Base-by-base conservation (phyloP, 53 echinoderm and acorn worm species). In the Mesocentrotus franciscanus region DNA sequence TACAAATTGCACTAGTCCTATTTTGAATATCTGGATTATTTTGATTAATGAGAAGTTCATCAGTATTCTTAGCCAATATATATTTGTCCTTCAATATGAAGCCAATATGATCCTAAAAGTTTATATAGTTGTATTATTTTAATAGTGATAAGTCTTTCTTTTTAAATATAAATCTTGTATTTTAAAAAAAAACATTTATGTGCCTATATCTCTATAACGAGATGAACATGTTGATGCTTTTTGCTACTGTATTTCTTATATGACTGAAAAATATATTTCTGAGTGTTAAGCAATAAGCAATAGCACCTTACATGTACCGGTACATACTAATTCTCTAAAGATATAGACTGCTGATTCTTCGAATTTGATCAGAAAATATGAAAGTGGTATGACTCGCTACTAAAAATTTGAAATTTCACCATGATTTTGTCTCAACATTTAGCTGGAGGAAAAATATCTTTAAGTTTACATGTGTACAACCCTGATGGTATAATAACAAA, bases 181-280 rank as follows among this genome's bases (percentile, higher is more conserved):
- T 4, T 29, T 9, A 12, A 74, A 27, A 27, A 72, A 27, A 30
- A 27, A 30, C 29, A 30, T 30, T 29, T 30, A 74, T 32, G 10
- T 30, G 14, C 12, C 74, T 74, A 29, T 32, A 74, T 74, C 74
- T 74, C 74, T 74, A 11, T 30, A 30, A 74, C 30, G 2, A 74
- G 74, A 74, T 74, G 13, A 30, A 74, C 12, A 74, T 74, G 74
- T 32, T 74, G 72, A 29, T 10, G 27, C 30, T 10, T 8, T 33
- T 78, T 78, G 78, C 34, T 33, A 78, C 35, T 83, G 18, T 16
- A 83, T 83, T 83, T 39, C 39, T 22, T 49, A 36, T 22, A 11
- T 22, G 39, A 22, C 84, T 49, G 22, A 84, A 84, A 84, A 39
- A 83, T 83, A 83, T 83, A 83, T 15, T 39, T 83, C 42, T 83